A percentile compares a stretch with the other conserved stretches of the same genome.
phyloP scores from a whole-genome alignment of 1,140 invertebrate species.

The Tenebrio molitor region DNA sequence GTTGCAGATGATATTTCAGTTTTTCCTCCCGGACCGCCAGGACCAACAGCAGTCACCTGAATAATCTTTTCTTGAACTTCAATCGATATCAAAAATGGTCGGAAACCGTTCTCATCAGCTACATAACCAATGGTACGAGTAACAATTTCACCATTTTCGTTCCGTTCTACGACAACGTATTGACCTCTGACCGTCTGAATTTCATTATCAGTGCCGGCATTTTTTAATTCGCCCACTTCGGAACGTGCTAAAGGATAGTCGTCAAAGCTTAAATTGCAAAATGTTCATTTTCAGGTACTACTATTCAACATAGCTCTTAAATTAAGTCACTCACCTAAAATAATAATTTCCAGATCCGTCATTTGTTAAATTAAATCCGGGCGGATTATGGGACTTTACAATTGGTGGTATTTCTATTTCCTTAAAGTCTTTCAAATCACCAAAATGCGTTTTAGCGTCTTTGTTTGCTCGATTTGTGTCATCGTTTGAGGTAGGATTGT shows the following conservation, averaged over 20 bases:
- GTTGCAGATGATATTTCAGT: slow-evolving; percentile 1
- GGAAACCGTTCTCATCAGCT: slow-evolving; percentile 14
- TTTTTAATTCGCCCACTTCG: slow-evolving; percentile 72
- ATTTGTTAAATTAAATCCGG: slow-evolving; percentile 1
- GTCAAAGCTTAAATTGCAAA: not conserved
- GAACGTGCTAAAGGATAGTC: not conserved
- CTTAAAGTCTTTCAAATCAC: not conserved
- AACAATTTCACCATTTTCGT: not conserved
- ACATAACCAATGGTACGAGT: slow-evolving; percentile 9
- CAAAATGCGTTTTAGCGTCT: too few relatives aligned
- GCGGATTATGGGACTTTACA: not conserved
- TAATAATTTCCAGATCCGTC: slow-evolving; percentile 23
- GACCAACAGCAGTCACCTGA: too few relatives aligned
- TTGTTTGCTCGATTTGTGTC: too few relatives aligned
- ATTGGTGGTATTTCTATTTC: not conserved
- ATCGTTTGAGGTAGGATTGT: too few relatives aligned
- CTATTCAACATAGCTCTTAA: too few relatives aligned
- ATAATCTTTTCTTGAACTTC: too few relatives aligned
- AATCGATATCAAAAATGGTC: not conserved
- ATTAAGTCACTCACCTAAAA: not conserved
- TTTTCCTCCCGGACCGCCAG: not conserved
- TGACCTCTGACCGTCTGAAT: slow-evolving; percentile 66
- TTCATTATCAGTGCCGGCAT: slow-evolving; percentile 71
- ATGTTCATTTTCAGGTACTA: too few relatives aligned
- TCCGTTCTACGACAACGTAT: not conserved